A percentile compares a stretch with the other conserved stretches of the same genome.
phyloP scores from a whole-genome alignment of 2,888 invertebrate genomes.

The Busseola fusca region DNA sequence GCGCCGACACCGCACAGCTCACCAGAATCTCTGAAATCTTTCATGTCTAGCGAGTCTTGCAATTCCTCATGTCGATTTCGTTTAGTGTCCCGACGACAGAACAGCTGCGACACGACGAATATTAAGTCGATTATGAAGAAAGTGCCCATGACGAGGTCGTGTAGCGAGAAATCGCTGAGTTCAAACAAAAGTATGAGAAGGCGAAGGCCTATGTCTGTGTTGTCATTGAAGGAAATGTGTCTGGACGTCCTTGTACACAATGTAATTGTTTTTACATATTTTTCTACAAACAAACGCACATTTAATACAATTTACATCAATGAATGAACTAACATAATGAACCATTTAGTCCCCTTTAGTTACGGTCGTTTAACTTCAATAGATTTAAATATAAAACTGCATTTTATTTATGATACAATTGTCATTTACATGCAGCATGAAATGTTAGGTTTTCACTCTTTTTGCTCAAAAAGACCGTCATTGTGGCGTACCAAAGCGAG shows the following conservation, averaged over 20 bases:
- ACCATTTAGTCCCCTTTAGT: slow-evolving; percentile 35
- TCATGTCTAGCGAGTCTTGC: slow-evolving; percentile 52
- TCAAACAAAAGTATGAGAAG: slow-evolving; percentile 63
- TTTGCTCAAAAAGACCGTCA: too few species aligned
- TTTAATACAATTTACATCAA: slow-evolving; percentile 12
- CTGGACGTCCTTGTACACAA: slow-evolving; percentile 88
- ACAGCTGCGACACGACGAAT: slow-evolving; percentile 50
- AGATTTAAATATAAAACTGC: slow-evolving; percentile 29
- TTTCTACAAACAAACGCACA: neutral
- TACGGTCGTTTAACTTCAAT: slow-evolving; percentile 39
- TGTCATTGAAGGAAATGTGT: slow-evolving; percentile 87
- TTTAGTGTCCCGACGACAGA: slow-evolving; percentile 65
- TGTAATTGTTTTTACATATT: slow-evolving; percentile 75
- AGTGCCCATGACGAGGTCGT: slow-evolving; percentile 53
- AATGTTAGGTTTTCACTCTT: too few species aligned
- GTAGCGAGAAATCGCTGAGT: slow-evolving; percentile 61
- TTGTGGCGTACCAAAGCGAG: too few species aligned
- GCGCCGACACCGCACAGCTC: slow-evolving; percentile 80
- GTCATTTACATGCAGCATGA: slow-evolving; percentile 24
- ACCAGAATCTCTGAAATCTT: slow-evolving; percentile 65
- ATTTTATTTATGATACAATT: slow-evolving; percentile 17
- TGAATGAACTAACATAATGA: slow-evolving; percentile 27
- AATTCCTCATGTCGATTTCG: slow-evolving; percentile 61
- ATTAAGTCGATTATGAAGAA: slow-evolving; percentile 58
- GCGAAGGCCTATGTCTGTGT: slow-evolving; percentile 82